A percentile compares a stretch with the other conserved stretches of the same genome.
phyloP scores from a whole-genome alignment of 2,113 vertebrate genomes.

The Aphyosemion australe region DNA sequence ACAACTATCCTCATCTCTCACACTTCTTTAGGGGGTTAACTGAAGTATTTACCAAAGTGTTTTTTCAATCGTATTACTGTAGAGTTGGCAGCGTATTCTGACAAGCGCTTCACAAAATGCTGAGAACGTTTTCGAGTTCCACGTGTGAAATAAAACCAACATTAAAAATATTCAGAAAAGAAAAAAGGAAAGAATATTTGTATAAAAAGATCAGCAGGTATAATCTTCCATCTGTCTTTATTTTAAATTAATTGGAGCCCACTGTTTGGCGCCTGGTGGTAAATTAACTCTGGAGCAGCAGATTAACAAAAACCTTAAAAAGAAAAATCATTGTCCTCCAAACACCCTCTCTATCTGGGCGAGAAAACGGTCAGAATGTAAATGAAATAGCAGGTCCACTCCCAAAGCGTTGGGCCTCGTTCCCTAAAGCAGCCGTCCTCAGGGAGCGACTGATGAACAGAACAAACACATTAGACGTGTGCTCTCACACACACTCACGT shows the following conservation, averaged over 20 bases:
- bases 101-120: background rate
- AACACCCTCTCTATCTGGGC: conserved; percentile 31
- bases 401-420: conserved; percentile 31
- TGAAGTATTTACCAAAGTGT: background rate
- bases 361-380: conserved; percentile 32
- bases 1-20: no score
- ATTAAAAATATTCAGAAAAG: background rate
- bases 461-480: conserved; percentile 9
- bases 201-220: background rate
- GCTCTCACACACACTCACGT: conserved; percentile 2
- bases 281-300: conserved; percentile 24
- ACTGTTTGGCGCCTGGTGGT: conserved; percentile 11
- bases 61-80: background rate
- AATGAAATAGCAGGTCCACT: conserved; percentile 31
- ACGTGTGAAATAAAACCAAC: background rate
- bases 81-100: background rate
- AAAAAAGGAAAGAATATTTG: background rate
- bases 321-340: conserved; percentile 35
- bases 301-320: conserved; percentile 33
- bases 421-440: conserved; percentile 17
- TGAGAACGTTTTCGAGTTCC: background rate
- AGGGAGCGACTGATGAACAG: conserved; percentile 30
- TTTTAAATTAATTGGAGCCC: conserved; percentile 7
- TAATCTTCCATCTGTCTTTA: background rate
- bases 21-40: background rate